phyloP scores from a whole-genome alignment of 2,888 invertebrate species.

The Muschampia plurimacula region DNA sequence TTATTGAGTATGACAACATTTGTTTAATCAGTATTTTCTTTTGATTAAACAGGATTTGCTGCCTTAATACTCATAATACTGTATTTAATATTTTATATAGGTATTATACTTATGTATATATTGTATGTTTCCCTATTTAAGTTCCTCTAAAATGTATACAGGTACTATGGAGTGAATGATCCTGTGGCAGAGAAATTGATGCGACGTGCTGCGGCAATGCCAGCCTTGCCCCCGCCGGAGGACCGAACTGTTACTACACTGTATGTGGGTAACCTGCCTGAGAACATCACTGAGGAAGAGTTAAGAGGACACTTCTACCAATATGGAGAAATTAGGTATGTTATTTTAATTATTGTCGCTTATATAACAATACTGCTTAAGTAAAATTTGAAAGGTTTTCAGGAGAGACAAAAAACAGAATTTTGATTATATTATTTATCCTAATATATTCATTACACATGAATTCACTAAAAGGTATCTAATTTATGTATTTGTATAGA shows the following conservation, averaged over 20 bases:
- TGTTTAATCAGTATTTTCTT: no score
- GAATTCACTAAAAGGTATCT: no score
- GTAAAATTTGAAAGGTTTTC: no score
- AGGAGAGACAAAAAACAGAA: no score
- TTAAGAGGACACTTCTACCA: constrained; percentile 99
- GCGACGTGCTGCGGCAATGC: constrained; percentile 96
- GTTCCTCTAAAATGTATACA: constrained; percentile 49
- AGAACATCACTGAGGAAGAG: constrained; percentile 94
- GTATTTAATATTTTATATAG: no score
- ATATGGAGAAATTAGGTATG: constrained; percentile 96
- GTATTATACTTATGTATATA: no score
- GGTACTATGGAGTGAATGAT: constrained; percentile 97
- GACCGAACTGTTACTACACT: constrained; percentile 98
- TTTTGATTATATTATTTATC: no score
- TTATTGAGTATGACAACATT: background rate
- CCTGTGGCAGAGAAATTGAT: constrained; percentile 98
- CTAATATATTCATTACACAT: no score
- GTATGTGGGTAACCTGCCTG: constrained; percentile 98
- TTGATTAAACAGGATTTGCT: no score
- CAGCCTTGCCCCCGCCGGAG: constrained; percentile 97
- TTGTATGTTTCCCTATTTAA: background rate
- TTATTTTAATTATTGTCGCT: background rate
- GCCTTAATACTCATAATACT: no score
- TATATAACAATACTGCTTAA: no score
- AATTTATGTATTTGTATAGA: no score